A percentile compares a stretch with the other conserved stretches of the same genome.
Conservation (phyloP, 2,797 vertebrate genomes). For the Hyperoplus immaculatus region DNA sequence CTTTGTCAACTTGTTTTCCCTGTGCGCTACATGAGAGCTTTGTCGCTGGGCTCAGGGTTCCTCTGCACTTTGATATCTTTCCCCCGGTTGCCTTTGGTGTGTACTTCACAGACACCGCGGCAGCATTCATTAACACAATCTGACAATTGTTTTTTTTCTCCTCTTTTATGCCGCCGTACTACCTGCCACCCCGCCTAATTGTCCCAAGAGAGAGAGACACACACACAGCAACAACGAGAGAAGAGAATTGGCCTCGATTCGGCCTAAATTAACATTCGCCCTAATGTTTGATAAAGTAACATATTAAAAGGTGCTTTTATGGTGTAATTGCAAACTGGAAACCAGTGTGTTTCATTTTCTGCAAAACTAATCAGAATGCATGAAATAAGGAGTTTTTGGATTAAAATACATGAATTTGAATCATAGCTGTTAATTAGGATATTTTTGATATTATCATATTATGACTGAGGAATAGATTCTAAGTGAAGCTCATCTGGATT, state of each 20-base stretch:
- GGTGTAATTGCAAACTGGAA: neutral
- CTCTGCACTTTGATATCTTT: conserved; percentile 69
- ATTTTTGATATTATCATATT: neutral
- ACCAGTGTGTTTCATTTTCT: neutral
- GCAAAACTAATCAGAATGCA: too few species aligned
- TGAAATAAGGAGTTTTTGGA: neutral
- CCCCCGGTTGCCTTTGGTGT: conserved; percentile 68
- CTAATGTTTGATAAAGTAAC: conserved; percentile 14
- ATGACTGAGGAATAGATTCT: neutral
- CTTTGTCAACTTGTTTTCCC: conserved; percentile 73
- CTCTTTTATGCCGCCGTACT: conserved; percentile 40
- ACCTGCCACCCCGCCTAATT: conserved; percentile 34
- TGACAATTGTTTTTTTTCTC: conserved; percentile 47
- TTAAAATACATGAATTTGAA: neutral
- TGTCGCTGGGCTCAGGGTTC: conserved; percentile 49
- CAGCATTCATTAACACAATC: conserved; percentile 67
- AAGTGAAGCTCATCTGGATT: neutral
- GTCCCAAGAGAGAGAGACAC: conserved; percentile 45
- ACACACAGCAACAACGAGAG: conserved; percentile 6
- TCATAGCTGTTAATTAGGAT: neutral
- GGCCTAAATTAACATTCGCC: conserved; percentile 16
- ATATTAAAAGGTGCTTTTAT: neutral
- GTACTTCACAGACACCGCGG: conserved; percentile 62
- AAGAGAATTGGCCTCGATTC: conserved; percentile 23
- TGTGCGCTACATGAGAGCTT: conserved; percentile 42